Base-by-base conservation (phyloP, 1,140 invertebrate species). In the Solen grandis region DNA sequence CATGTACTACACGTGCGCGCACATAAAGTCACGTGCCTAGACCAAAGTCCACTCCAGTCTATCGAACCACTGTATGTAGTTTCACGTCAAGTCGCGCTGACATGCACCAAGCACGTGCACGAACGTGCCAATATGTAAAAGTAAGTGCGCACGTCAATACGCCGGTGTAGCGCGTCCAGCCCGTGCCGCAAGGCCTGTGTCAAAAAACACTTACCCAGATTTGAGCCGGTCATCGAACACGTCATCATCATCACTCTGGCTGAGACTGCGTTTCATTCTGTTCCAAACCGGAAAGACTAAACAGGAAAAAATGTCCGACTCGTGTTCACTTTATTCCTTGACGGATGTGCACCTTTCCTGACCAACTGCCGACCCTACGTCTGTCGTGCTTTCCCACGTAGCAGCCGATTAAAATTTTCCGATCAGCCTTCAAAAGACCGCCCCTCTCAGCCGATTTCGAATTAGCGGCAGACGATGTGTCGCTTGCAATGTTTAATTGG, bases 261-360 rank as follows among this genome's bases (percentile, higher is more conserved):
- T 93, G 35, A 92, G 77, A 73, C 92, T 90, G 68, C 92, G 85
- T 83, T 93, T 93, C 92, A 93, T 93, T 55, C 59, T 85, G 55
- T 38, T 46, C 65, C 25, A 50, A 25, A 25, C 16, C 19, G 46
- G 22, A 50, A 29, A 14, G 16, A 22, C 35, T 69, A 57, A 79
- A 50, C 35, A 55, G 60, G 46, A 70, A 60, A 33, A 52, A 63
- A 54, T 63, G 50, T 35, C 69, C 46, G 41, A 46, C 41, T 69
- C 57, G 54, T 78, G 63, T 27, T 41, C 52, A 60, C 22, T 35
- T 19, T 69, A 60, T 78, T 46, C 41, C 46, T 52, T 38, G 68
- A 38, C 81, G 78, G 78, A 78, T 83, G 83, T 70, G 54, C 55
- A 79, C 83, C 81, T 82, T 81, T 84, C 82, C 84, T 84, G 82